A percentile compares a stretch with the other conserved stretches of the same genome.
Evolutionary conservation across 2,888 invertebrate species (phyloP).

Genomic region (Aporophyla lueneburgensis): DNA sequence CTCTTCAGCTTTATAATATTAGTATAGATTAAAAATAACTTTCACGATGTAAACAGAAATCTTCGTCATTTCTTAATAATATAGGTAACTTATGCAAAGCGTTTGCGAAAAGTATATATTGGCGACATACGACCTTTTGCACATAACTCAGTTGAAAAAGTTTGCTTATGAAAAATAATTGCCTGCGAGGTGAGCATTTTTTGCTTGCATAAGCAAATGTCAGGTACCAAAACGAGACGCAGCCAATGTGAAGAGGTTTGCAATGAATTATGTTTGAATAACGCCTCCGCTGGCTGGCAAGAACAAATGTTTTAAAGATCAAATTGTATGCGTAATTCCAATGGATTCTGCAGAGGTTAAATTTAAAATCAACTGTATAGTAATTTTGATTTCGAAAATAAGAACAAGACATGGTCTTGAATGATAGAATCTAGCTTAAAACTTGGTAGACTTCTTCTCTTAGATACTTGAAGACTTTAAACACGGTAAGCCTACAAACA

Average conservation of each 20-base stretch:
- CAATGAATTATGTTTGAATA: conserved; percentile 36
- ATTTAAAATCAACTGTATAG: conserved; percentile 16
- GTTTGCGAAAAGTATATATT: conserved; percentile 24
- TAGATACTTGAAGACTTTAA: background rate
- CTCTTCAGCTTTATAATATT: too few species aligned
- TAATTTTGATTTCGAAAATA: background rate
- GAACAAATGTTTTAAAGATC: conserved; percentile 35
- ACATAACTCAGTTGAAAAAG: conserved; percentile 36
- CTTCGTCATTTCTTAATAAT: conserved; percentile 27
- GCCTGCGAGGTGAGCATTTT: conserved; percentile 42
- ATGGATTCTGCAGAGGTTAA: conserved; percentile 19
- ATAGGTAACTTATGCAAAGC: conserved; percentile 30
- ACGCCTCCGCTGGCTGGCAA: conserved; percentile 27
- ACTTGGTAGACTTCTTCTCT: background rate
- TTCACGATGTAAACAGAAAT: conserved; percentile 58
- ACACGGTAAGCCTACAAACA: conserved; percentile 24
- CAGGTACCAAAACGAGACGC: conserved; percentile 40
- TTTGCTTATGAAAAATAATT: conserved; percentile 48
- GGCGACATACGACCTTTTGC: conserved; percentile 42
- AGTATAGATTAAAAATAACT: conserved; percentile 51
- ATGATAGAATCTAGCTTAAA: conserved; percentile 10
- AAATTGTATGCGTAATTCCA: conserved; percentile 20
- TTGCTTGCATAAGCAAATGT: conserved; percentile 56
- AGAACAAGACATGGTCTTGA: background rate
- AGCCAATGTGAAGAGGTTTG: conserved; percentile 29